Conservation (phyloP, 2,113 vertebrate genomes). For the Rana temporaria region DNA sequence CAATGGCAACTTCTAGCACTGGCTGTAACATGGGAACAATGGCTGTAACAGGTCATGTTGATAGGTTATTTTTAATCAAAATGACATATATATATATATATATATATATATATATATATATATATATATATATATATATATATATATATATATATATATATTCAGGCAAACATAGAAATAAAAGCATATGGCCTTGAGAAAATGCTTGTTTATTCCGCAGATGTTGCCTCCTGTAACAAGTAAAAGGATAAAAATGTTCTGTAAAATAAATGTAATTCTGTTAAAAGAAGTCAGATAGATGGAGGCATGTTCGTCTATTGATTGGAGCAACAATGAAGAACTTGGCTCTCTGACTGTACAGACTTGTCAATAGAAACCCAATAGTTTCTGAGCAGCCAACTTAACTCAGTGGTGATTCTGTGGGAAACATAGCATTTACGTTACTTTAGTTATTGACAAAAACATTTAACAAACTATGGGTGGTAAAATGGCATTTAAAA, state of each 20-base stretch:
- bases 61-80: too few relatives aligned
- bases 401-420: background rate
- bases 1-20: too few relatives aligned
- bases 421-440: background rate
- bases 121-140: too few relatives aligned
- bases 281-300: background rate
- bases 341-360: background rate
- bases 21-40: too few relatives aligned
- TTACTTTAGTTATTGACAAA: background rate
- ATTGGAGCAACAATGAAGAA: conserved; percentile 17
- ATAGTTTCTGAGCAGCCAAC: conserved; percentile 10
- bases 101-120: too few relatives aligned
- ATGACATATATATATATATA: too few relatives aligned
- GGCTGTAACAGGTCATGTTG: too few relatives aligned
- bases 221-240: too few relatives aligned
- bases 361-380: conserved; percentile 21
- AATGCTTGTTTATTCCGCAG: too few relatives aligned
- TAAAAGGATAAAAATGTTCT: background rate
- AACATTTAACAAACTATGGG: conserved; percentile 1
- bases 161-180: too few relatives aligned
- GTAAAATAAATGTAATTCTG: conserved; percentile 8
- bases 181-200: too few relatives aligned
- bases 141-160: too few relatives aligned
- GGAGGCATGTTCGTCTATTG: conserved; percentile 22
- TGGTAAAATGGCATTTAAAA: background rate